phyloP scores from a whole-genome alignment of 2,888 invertebrate genomes.

The Tridacna gigas region DNA sequence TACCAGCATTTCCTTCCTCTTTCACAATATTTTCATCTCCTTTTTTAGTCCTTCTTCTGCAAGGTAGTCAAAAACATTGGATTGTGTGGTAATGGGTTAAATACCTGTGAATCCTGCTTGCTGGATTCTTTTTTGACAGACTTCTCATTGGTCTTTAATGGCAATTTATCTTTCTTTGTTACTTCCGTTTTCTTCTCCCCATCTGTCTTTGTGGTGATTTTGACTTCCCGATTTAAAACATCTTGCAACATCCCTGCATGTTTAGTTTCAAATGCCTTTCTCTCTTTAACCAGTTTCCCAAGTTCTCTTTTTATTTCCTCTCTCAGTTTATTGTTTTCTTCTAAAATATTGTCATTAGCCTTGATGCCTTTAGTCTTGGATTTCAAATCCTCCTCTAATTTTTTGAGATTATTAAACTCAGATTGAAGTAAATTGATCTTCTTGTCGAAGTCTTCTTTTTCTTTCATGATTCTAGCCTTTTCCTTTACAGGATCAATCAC shows the following conservation, averaged over 20 bases:
- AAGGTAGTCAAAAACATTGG: too few relatives aligned
- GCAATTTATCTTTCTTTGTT: background rate
- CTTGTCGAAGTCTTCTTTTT: conserved; percentile 66
- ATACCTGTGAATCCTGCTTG: background rate
- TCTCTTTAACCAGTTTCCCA: conserved; percentile 63
- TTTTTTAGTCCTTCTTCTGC: too few relatives aligned
- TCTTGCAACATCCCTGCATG: conserved; percentile 46
- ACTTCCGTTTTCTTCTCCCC: conserved; percentile 4
- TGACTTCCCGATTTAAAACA: conserved; percentile 44
- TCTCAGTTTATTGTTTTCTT: conserved; percentile 80
- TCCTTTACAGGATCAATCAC: conserved; percentile 1
- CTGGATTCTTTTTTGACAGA: background rate
- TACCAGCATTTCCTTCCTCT: background rate
- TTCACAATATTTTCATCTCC: background rate
- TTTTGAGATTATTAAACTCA: conserved; percentile 76
- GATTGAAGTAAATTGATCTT: conserved; percentile 69
- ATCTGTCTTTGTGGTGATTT: conserved; percentile 36
- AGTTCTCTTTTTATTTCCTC: conserved; percentile 80
- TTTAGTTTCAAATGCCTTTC: conserved; percentile 45
- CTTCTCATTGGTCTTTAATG: background rate
- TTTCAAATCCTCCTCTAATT: conserved; percentile 81
- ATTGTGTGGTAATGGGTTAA: too few relatives aligned
- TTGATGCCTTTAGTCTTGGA: conserved; percentile 78
- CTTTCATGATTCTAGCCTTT: conserved; percentile 53
- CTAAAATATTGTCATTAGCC: conserved; percentile 78